Evolutionary conservation across 2,113 vertebrate species (phyloP).

Genomic region (Brachyhypopomus gauderio): DNA sequence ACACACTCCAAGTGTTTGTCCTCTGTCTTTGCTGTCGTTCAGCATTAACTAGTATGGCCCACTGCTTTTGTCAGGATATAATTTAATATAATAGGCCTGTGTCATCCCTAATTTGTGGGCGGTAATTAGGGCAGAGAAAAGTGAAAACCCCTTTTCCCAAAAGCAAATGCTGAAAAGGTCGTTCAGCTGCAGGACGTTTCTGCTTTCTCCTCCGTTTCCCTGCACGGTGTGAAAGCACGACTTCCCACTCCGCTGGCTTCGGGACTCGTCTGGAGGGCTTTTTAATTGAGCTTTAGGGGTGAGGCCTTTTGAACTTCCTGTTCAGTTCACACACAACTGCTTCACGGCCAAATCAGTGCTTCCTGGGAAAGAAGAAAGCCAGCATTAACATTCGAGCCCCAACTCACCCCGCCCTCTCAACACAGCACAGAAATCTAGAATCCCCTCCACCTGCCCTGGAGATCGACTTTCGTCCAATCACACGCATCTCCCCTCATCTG

Average conservation of each 20-base stretch:
- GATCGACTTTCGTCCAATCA: neutral
- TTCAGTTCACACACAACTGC: slow-evolving; percentile 36
- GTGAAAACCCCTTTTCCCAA: slow-evolving; percentile 26
- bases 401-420: no score
- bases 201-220: neutral
- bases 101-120: slow-evolving; percentile 42
- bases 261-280: neutral
- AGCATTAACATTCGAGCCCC: neutral
- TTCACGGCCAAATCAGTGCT: slow-evolving; percentile 2
- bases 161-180: slow-evolving; percentile 40
- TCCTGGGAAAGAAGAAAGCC: neutral
- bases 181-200: slow-evolving; percentile 16
- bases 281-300: slow-evolving; percentile 22
- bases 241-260: no score
- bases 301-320: slow-evolving; percentile 35
- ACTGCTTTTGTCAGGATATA: slow-evolving; percentile 3
- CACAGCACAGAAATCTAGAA: neutral
- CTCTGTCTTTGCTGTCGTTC: slow-evolving; percentile 34
- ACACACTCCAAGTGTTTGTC: slow-evolving; percentile 20
- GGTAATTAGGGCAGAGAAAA: slow-evolving; percentile 36
- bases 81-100: slow-evolving; percentile 1
- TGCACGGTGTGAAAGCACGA: neutral
- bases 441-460: neutral
- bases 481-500: slow-evolving; percentile 58
- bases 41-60: neutral